Evolutionary conservation across 2,888 invertebrate species (phyloP).

Genomic region (Diaperis boleti): DNA sequence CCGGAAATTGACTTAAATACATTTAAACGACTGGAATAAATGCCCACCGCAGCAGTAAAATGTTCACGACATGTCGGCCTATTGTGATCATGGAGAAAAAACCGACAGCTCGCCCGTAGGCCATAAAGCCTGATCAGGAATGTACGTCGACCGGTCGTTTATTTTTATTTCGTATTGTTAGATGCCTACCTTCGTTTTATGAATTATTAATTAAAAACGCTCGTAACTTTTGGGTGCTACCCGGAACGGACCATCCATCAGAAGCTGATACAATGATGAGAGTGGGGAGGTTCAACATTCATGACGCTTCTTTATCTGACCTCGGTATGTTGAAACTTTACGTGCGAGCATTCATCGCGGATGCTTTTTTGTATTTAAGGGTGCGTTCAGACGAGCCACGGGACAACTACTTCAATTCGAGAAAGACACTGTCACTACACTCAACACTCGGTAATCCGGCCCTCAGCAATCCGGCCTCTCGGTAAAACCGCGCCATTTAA

Average conservation of each 20-base stretch:
- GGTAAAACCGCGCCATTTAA: too few relatives aligned
- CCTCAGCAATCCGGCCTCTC: too few relatives aligned
- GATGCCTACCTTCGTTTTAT: slow-evolving; percentile 24
- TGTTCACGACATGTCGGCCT: slow-evolving; percentile 29
- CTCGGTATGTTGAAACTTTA: slow-evolving; percentile 36
- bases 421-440: too few relatives aligned
- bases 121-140: slow-evolving; percentile 29
- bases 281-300: slow-evolving; percentile 21
- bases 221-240: slow-evolving; percentile 1
- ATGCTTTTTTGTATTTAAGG: slow-evolving; percentile 20
- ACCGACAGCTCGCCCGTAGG: slow-evolving; percentile 18
- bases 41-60: slow-evolving; percentile 30
- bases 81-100: slow-evolving; percentile 22
- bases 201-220: slow-evolving; percentile 29
- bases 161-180: slow-evolving; percentile 28
- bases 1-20: slow-evolving; percentile 30
- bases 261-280: not conserved
- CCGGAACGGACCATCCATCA: slow-evolving; percentile 13
- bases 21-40: slow-evolving; percentile 31
- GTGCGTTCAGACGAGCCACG: too few relatives aligned
- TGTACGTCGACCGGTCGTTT: slow-evolving; percentile 18
- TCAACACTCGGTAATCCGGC: too few relatives aligned
- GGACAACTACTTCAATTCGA: too few relatives aligned
- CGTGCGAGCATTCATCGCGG: slow-evolving; percentile 29
- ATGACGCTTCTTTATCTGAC: slow-evolving; percentile 33